Conservation (phyloP, 2,888 invertebrate species). For the Thymelicus sylvestris region DNA sequence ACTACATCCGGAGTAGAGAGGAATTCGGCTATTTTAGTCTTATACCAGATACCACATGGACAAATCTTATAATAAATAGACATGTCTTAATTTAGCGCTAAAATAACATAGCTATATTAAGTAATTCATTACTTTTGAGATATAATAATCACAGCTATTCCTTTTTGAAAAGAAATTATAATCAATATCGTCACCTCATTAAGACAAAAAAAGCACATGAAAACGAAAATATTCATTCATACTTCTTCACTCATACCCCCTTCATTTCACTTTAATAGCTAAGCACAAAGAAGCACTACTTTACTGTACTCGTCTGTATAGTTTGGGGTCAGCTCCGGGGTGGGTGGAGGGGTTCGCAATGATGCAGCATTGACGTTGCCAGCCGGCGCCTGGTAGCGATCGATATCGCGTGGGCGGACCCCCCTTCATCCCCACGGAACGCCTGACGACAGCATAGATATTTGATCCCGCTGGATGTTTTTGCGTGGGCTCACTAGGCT, state of each 20-base stretch:
- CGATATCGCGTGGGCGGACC: constrained; percentile 73
- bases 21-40: no score
- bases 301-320: constrained; percentile 24
- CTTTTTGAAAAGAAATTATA: background rate
- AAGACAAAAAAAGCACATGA: background rate
- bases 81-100: no score
- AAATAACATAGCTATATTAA: no score
- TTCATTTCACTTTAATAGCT: constrained; percentile 24
- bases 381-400: constrained; percentile 70
- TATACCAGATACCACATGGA: no score
- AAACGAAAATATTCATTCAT: background rate
- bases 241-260: constrained; percentile 7
- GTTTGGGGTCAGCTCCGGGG: constrained; percentile 30
- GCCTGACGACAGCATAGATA: constrained; percentile 39
- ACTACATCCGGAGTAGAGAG: no score
- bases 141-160: background rate
- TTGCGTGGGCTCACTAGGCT: background rate
- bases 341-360: constrained; percentile 54
- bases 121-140: no score
- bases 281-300: constrained; percentile 31
- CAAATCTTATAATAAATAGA: no score
- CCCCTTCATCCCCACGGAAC: constrained; percentile 50
- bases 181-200: background rate
- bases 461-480: constrained; percentile 14
- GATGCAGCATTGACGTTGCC: constrained; percentile 74